A percentile compares a stretch with the other conserved stretches of the same genome.
Evolutionary conservation across 2,888 invertebrate genomes (phyloP).

Genomic region (Gisinianus flammeolus): DNA sequence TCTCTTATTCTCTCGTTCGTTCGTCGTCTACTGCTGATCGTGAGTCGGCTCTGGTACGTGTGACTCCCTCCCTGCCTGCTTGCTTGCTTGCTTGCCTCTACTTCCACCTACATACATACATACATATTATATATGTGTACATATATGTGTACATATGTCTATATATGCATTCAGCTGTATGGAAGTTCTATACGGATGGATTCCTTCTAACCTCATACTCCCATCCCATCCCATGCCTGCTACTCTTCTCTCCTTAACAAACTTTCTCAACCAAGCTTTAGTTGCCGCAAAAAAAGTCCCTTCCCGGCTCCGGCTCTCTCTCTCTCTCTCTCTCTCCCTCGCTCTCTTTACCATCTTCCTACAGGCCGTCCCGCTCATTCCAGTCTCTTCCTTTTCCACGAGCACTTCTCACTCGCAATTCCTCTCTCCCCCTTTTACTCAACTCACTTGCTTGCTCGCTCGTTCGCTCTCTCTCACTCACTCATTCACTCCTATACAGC

Average conservation of each 20-base stretch:
- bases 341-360: neutral
- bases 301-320: neutral
- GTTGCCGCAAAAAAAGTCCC: conserved; percentile 13
- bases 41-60: too few relatives aligned
- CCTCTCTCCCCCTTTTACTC: neutral
- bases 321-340: neutral
- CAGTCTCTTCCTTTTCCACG: neutral
- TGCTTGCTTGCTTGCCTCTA: neutral
- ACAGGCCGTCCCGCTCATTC: conserved; percentile 15
- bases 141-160: too few relatives aligned
- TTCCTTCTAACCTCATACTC: neutral
- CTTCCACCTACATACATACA: neutral
- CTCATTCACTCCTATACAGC: neutral
- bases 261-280: conserved; percentile 12
- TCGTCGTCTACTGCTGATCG: too few relatives aligned
- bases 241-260: neutral
- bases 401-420: neutral
- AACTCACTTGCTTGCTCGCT: too few relatives aligned
- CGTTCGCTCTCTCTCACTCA: neutral
- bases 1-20: too few relatives aligned
- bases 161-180: too few relatives aligned
- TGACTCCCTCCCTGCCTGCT: neutral
- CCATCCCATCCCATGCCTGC: neutral
- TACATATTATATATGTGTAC: too few relatives aligned
- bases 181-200: too few relatives aligned